Percentiles rank a stretch among this genome's conserved stretches.
Evolutionary conservation across 1,140 invertebrate species (phyloP).

Genomic region (Harlomillsia oculata): DNA sequence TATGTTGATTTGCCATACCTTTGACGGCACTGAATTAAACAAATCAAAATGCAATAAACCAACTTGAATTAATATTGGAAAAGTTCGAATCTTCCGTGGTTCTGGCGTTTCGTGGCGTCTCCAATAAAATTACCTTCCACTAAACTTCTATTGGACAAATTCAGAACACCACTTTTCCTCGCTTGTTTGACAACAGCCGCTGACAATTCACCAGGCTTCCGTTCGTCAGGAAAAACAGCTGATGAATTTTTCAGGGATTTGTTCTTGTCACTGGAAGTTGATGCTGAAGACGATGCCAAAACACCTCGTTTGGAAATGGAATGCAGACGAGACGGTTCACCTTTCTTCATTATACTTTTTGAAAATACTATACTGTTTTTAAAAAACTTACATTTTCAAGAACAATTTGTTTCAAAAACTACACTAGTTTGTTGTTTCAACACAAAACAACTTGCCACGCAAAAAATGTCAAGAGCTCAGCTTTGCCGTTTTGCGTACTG

Average conservation of each 20-base stretch:
- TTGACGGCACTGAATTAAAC: slow-evolving; percentile 42
- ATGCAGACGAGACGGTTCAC: not conserved
- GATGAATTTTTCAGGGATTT: slow-evolving; percentile 13
- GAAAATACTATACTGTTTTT: not conserved
- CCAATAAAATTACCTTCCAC: slow-evolving; percentile 15
- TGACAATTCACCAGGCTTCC: slow-evolving; percentile 12
- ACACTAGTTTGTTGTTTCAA: too few relatives aligned
- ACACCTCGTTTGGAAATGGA: slow-evolving; percentile 1
- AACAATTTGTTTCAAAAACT: too few relatives aligned
- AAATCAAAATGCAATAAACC: not conserved
- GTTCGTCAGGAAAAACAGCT: slow-evolving; percentile 23
- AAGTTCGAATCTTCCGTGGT: not conserved
- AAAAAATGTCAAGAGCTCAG: too few relatives aligned
- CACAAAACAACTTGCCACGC: too few relatives aligned
- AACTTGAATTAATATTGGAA: not conserved
- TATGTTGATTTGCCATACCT: slow-evolving; percentile 46
- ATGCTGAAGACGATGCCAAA: slow-evolving; percentile 17
- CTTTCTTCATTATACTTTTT: slow-evolving; percentile 1
- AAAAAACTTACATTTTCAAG: not conserved
- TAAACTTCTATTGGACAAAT: slow-evolving; percentile 26
- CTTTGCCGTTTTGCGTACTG: too few relatives aligned
- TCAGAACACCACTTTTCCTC: slow-evolving; percentile 32
- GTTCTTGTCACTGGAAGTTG: slow-evolving; percentile 10
- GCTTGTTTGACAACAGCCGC: slow-evolving; percentile 20
- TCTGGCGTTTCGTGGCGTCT: not conserved